Base-by-base conservation (phyloP, 1,140 invertebrate genomes). In the Drosophila navojoa region DNA sequence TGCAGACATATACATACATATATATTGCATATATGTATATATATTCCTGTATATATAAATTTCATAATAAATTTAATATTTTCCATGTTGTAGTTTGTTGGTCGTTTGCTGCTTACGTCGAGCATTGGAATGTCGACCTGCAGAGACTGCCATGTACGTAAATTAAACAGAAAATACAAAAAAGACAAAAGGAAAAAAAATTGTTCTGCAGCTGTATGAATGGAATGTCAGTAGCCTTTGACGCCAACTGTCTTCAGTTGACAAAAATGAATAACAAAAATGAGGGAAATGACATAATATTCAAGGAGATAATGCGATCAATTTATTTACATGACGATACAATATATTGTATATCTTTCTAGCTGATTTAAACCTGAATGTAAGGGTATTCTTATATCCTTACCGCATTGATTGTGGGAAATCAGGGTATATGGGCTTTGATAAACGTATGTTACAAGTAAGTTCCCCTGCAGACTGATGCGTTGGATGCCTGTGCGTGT, bases 151-250 rank as follows among this genome's bases (percentile, higher is more conserved):
- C 40, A 3, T 27, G n/a, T 29, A 42, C 50, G 47, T 72, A 45
- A 54, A 67, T 67, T 67, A 67, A 45, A 71, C 42, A 15, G 45
- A 15, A 53, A 66, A 42, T 44, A 45, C 47, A 45, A 7, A 29
- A 15, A 53, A 45, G 2, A 22, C 19, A 22, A 15, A 45, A 45
- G 32, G 32, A 45, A 38, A 15, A 16, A 45, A 15, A 44, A 44
- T 5, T n/a, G 1, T 6, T 38, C 10, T 40, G 54, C 45, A 58
- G 38, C 45, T 44, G 29, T 11, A 66, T 6, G 52, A 11, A 25
- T 32, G 27, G 42, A 58, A 57, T 57, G 32, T 54, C 25, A 54
- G 27, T 10, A 5, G 15, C 52, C 29, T 19, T 11, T 27, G 32
- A 29, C 10, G 38, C 42, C 25, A 29, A 13, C 27, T 32, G 11